Conservation (phyloP, 2,113 vertebrate species). For the Macquaria australasica region DNA sequence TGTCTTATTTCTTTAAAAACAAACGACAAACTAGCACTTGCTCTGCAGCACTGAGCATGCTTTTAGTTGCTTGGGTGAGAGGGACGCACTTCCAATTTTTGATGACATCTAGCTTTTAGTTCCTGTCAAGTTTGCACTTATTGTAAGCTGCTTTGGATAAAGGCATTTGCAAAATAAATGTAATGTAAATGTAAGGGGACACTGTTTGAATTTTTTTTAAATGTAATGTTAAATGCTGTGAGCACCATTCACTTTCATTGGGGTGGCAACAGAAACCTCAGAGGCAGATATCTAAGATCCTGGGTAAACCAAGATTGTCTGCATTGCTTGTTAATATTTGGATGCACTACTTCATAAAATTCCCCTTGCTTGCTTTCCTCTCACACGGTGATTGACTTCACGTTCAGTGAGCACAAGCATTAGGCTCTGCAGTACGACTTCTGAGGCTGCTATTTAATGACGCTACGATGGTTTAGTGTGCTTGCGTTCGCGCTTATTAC, state of each 20-base stretch:
- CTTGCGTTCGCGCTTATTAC: slow-evolving; percentile 51
- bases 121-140: slow-evolving; percentile 1
- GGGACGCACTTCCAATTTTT: neutral
- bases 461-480: slow-evolving; percentile 48
- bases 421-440: slow-evolving; percentile 10
- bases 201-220: neutral
- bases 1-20: neutral
- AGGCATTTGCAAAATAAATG: neutral
- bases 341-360: slow-evolving; percentile 8
- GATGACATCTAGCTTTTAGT: neutral
- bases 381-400: slow-evolving; percentile 32
- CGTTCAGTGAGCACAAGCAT: slow-evolving; percentile 42
- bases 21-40: neutral
- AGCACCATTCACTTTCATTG: neutral
- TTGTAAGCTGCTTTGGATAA: neutral
- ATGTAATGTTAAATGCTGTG: neutral
- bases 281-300: neutral
- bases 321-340: slow-evolving; percentile 28
- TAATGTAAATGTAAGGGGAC: neutral
- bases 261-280: neutral
- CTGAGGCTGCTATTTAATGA: slow-evolving; percentile 49
- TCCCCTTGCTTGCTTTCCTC: slow-evolving; percentile 9
- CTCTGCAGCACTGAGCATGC: neutral
- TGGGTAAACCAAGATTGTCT: slow-evolving; percentile 14
- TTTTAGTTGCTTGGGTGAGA: neutral